phyloP scores from a whole-genome alignment of 2,888 invertebrate genomes.

The Drosophila tripunctata region DNA sequence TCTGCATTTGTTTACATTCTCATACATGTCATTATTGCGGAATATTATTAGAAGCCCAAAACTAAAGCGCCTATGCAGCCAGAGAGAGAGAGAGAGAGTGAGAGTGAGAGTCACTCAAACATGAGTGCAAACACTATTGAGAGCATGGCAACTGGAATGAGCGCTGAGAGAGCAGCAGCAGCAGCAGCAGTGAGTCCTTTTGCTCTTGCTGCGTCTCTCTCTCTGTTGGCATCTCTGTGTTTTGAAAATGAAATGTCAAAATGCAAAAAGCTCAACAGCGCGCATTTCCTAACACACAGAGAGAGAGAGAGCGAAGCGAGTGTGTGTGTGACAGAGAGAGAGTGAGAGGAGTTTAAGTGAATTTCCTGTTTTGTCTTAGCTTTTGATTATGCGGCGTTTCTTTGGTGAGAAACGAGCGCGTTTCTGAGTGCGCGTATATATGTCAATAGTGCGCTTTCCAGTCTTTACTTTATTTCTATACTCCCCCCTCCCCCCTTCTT shows the following conservation, averaged over 20 bases:
- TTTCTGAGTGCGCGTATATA: constrained; percentile 73
- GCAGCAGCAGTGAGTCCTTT: not conserved
- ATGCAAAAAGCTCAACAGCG: constrained; percentile 76
- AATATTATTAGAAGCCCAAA: constrained; percentile 32
- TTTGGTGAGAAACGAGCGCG: constrained; percentile 44
- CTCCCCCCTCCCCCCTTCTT: constrained; percentile 11
- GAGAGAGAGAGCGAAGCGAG: constrained; percentile 12
- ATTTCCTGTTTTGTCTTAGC: constrained; percentile 77
- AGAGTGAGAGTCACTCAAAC: constrained; percentile 10
- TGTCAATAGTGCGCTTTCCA: constrained; percentile 84
- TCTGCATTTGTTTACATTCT: constrained; percentile 70
- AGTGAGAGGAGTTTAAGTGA: constrained; percentile 63
- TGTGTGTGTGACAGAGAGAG: constrained; percentile 26
- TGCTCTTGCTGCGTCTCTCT: too few species aligned
- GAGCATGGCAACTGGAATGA: constrained; percentile 27
- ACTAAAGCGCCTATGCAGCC: constrained; percentile 24
- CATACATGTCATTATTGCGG: constrained; percentile 44
- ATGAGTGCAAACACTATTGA: not conserved
- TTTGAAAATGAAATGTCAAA: constrained; percentile 77
- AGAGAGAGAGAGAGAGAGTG: constrained; percentile 14
- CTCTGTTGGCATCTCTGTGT: constrained; percentile 64
- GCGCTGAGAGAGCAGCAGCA: constrained; percentile 26
- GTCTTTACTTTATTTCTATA: constrained; percentile 47
- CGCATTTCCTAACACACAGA: constrained; percentile 66
- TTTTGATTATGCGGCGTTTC: constrained; percentile 74